Evolutionary conservation across 2,888 invertebrate genomes (phyloP).

Genomic region (Metallyticus violacea): DNA sequence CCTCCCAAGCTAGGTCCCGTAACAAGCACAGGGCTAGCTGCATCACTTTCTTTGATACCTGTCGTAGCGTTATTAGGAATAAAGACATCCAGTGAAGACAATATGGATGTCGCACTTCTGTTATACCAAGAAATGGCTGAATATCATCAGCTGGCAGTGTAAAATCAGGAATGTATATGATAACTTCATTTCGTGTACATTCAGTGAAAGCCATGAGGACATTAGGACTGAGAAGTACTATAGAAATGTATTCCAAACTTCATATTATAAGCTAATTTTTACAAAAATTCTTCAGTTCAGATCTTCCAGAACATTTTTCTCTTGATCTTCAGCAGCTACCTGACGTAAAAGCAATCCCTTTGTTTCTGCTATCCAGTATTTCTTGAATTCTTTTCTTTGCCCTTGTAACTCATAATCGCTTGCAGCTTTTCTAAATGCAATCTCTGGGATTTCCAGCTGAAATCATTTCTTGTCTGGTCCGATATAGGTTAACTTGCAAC

Average conservation of each 20-base stretch:
- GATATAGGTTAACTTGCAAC: conserved; percentile 74
- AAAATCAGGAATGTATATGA: conserved; percentile 74
- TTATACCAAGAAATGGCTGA: too few species aligned
- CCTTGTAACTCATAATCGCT: conserved; percentile 77
- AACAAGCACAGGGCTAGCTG: too few species aligned
- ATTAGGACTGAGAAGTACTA: conserved; percentile 81
- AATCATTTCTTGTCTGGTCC: conserved; percentile 88
- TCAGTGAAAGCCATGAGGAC: conserved; percentile 79
- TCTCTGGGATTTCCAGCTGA: conserved; percentile 89
- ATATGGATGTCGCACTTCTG: too few species aligned
- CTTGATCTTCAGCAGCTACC: conserved; percentile 77
- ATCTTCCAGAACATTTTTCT: conserved; percentile 73
- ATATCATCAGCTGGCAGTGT: conserved; percentile 49
- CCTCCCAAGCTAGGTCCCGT: too few species aligned
- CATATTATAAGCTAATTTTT: conserved; percentile 73
- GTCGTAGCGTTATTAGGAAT: too few species aligned
- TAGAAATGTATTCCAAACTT: conserved; percentile 76
- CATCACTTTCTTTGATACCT: too few species aligned
- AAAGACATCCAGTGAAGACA: too few species aligned
- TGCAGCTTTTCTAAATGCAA: conserved; percentile 63
- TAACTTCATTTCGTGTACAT: conserved; percentile 70
- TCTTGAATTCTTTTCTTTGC: conserved; percentile 77
- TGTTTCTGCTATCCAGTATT: conserved; percentile 77
- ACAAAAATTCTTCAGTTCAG: conserved; percentile 79
- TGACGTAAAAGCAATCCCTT: conserved; percentile 72